Evolutionary conservation across 1,140 invertebrate species (phyloP), one percentile per base, ranked within the genome.

Genomic region (Augochlora pura): DNA sequence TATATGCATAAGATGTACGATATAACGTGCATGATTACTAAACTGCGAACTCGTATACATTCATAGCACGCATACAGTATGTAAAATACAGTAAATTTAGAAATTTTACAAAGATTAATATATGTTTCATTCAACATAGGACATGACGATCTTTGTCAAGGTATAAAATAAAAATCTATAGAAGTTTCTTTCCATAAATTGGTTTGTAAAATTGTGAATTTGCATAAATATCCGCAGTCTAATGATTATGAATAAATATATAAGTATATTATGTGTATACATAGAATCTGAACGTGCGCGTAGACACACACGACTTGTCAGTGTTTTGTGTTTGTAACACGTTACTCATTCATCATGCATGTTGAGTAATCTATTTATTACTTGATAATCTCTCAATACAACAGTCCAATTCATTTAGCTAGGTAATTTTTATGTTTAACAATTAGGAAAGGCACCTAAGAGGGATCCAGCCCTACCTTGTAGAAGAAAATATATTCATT

Each of bases 401-500:
- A 68, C 42, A 63, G 21, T 8, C 71, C 23, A 78, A 88, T 88
- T 89, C 65, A 65, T 83, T 87, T 86, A 79, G 84, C 80, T 91
- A 87, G 66, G 86, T 73, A 80, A 77, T 71, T 81, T 83, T 82
- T 18, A 38, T n/a, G 65, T 75, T 76, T 86, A 88, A 82, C 49
- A 91, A 85, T 89, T 90, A 88, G 57, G 86, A 89, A 84, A 90
- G 77, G 71, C 86, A 83, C 79, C 87, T 92, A 90, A 90, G 84
- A 75, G 86, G 87, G 80, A 88, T 89, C 89, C 88, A 91, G 78
- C 90, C 88, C 90, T 93, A 93, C 89, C 92, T 93, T 73, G 89
- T 88, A 67, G 92, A 92, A 38, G 95, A 96, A 91, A 96, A 96
- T 93, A 96, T 95, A 91, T 94, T 96, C 87, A 96, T 96, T 76